Evolutionary conservation across 1,140 invertebrate species (phyloP), one percentile per base, ranked within the genome.

Genomic region (Calliopsis andreniformis): DNA sequence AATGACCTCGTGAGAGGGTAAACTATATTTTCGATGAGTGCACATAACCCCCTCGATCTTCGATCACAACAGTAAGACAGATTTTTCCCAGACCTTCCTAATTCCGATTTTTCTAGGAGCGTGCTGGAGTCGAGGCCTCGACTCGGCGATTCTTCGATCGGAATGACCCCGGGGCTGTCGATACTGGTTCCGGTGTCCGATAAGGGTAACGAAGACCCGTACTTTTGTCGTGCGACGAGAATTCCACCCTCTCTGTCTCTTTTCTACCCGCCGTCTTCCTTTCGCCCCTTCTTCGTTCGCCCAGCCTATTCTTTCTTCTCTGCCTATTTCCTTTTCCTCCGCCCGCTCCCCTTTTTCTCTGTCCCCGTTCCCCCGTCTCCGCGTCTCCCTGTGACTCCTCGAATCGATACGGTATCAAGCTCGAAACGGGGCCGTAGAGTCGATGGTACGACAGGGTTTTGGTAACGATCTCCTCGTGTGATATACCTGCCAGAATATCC

Each of bases 401-500:
- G 70, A 71, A 86, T 88, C 87, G 86, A 88, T 88, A 89, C 86
- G 79, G 86, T 88, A 90, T 88, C 85, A 70, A 63, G 78, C 59
- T 75, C 59, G 81, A 86, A 80, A 73, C 62, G 68, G 68, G 79
- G 72, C 68, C 63, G 56, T 64, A 79, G 83, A 69, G 67, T 66
- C 68, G 25, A 84, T 87, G 85, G 88, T 86, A 88, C 88, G 84
- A 85, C 86, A 79, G 84, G 86, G 87, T 88, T 91, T 89, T 81
- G 88, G 84, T 89, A 90, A 91, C 89, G 88, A 91, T 90, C 88
- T 86, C 77, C 75, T 71, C 71, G 47, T 81, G 88, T 85, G 89
- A 91, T 90, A 90, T 89, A 89, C 45, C 87, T 72, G 79, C 85
- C 88, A 87, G 87, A 89, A 86, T 83, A 80, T 85, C 79, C 81